Evolutionary conservation across 2,113 vertebrate genomes (phyloP).

Genomic region (Hydrochoerus hydrochaeris): DNA sequence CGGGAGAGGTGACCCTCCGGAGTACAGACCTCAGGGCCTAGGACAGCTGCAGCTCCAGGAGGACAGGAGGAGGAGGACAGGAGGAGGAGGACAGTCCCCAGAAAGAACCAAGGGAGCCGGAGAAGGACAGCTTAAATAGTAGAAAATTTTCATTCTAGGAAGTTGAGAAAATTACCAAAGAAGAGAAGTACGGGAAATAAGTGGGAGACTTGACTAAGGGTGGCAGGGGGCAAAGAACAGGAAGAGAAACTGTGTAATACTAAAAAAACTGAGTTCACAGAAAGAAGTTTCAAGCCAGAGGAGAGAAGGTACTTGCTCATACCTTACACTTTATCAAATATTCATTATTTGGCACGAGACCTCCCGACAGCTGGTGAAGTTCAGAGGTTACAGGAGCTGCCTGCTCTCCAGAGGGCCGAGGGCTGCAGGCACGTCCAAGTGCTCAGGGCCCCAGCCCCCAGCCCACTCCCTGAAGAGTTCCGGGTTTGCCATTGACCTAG

Average conservation of each 20-base stretch:
- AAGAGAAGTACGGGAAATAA: neutral
- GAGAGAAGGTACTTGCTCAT: neutral
- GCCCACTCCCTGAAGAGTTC: neutral
- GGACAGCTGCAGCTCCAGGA: neutral
- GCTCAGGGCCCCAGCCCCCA: too few relatives aligned
- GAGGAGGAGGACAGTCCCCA: neutral
- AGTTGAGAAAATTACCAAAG: neutral
- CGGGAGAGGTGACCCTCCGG: accelerated
- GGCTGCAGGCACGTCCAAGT: too few relatives aligned
- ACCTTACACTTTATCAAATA: neutral
- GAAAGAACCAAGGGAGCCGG: neutral
- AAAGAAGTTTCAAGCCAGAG: neutral
- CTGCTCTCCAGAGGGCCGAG: neutral
- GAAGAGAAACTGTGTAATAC: neutral
- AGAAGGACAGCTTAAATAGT: neutral
- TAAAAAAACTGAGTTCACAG: neutral
- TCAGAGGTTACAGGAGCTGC: neutral
- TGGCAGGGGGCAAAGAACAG: too few relatives aligned
- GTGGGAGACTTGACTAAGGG: neutral
- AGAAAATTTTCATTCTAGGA: neutral
- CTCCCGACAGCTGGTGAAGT: neutral
- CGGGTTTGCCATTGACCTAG: neutral
- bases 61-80: neutral
- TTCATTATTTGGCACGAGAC: neutral
- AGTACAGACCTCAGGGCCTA: too few relatives aligned